A percentile compares a stretch with the other conserved stretches of the same genome.
Conservation (phyloP, 1,140 invertebrate genomes). For the Penaeus chinensis region DNA sequence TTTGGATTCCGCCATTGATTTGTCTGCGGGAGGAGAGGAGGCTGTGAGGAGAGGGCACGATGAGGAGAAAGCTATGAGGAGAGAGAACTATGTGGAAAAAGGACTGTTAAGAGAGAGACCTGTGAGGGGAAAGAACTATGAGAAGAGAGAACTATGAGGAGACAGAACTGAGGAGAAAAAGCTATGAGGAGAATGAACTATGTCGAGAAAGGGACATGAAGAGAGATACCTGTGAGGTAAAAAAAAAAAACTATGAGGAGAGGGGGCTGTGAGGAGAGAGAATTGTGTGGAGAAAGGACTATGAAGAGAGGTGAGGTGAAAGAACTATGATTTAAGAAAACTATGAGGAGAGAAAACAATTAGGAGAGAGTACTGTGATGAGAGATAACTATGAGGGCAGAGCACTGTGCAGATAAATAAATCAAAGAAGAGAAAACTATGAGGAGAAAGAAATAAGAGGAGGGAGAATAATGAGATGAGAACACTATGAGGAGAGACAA, state of each 20-base stretch:
- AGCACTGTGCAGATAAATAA: background rate
- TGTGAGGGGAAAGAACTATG: background rate
- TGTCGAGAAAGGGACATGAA: background rate
- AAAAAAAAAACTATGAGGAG: background rate
- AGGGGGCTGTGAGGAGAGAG: background rate
- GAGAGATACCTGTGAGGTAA: background rate
- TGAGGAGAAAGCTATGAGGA: background rate
- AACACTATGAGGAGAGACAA: too few species aligned
- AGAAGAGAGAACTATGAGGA: background rate
- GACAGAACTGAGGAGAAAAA: background rate
- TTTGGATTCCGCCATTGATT: conserved; percentile 50
- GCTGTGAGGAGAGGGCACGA: background rate
- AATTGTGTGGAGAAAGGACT: background rate
- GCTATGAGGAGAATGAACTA: background rate
- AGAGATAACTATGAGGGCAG: background rate
- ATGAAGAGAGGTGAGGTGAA: too few species aligned
- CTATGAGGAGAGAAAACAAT: too few species aligned
- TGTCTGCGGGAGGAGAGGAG: conserved; percentile 36
- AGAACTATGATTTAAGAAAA: too few species aligned
- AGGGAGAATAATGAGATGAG: too few species aligned
- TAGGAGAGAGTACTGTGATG: too few species aligned
- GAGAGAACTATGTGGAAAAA: background rate
- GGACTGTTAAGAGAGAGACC: background rate
- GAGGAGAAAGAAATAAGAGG: too few species aligned
- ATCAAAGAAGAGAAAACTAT: background rate